Conservation (phyloP, 2,113 vertebrate species). For the Dicaeum eximium region DNA sequence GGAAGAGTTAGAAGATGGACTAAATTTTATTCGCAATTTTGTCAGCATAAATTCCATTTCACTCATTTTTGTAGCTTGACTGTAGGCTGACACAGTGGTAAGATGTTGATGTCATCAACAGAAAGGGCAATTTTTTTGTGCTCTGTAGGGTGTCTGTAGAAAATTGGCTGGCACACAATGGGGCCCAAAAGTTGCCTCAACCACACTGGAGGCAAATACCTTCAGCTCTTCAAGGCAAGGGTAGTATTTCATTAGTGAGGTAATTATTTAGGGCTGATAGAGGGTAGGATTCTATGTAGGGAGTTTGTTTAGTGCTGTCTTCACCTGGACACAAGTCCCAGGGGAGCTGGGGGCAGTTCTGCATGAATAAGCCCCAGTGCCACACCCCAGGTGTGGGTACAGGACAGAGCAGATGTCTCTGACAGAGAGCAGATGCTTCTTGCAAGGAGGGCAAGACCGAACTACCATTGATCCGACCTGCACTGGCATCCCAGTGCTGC, state of each 20-base stretch:
- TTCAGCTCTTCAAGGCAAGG: neutral
- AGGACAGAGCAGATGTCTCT: neutral
- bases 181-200: neutral
- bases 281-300: neutral
- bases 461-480: rapidly evolving
- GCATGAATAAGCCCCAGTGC: neutral
- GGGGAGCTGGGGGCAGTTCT: neutral
- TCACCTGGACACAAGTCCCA: neutral
- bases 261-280: neutral
- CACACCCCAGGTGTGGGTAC: neutral
- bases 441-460: neutral
- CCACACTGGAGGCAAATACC: neutral
- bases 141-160: neutral
- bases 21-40: neutral
- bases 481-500: neutral
- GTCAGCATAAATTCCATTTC: neutral
- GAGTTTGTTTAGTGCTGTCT: neutral
- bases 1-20: neutral
- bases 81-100: neutral
- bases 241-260: neutral
- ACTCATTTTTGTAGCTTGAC: neutral
- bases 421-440: neutral
- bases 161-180: neutral
- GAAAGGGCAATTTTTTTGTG: neutral
- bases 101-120: neutral